phyloP scores from a whole-genome alignment of 2,797 vertebrate genomes.

The Cossypha dichroa region DNA sequence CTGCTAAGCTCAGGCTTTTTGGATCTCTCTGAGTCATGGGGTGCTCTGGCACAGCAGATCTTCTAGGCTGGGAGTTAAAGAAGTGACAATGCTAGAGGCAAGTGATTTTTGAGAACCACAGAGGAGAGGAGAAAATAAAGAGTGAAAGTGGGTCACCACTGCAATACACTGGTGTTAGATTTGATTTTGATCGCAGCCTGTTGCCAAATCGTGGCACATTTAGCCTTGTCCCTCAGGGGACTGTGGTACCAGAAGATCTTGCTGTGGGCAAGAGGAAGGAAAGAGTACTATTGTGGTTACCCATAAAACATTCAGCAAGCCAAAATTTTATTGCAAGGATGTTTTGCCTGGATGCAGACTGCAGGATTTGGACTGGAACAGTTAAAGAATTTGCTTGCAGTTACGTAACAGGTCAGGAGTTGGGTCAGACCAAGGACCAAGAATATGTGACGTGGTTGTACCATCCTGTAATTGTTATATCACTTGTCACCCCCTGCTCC shows the following conservation, averaged over 20 bases:
- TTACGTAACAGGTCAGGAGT: conserved; percentile 6
- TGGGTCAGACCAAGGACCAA: conserved; percentile 17
- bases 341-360: conserved; percentile 15
- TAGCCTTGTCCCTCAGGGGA: not conserved
- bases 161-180: not conserved
- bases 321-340: not conserved
- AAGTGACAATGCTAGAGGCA: conserved; percentile 58
- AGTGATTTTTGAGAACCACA: conserved; percentile 47
- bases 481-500: not conserved
- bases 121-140: conserved; percentile 34
- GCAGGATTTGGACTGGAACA: conserved; percentile 7
- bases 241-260: not conserved
- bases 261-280: conserved; percentile 3
- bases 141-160: conserved; percentile 53
- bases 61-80: conserved; percentile 59
- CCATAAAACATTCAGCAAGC: not conserved
- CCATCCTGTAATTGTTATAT: not conserved
- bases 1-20: conserved; percentile 73
- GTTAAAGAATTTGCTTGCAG: conserved; percentile 1
- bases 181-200: conserved; percentile 29
- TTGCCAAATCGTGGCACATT: not conserved
- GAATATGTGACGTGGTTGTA: not conserved
- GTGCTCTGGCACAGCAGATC: conserved; percentile 68
- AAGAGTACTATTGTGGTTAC: not conserved
- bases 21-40: conserved; percentile 70